Evolutionary conservation across 2,888 invertebrate genomes (phyloP).

Genomic region (Drosophila kanekoi): DNA sequence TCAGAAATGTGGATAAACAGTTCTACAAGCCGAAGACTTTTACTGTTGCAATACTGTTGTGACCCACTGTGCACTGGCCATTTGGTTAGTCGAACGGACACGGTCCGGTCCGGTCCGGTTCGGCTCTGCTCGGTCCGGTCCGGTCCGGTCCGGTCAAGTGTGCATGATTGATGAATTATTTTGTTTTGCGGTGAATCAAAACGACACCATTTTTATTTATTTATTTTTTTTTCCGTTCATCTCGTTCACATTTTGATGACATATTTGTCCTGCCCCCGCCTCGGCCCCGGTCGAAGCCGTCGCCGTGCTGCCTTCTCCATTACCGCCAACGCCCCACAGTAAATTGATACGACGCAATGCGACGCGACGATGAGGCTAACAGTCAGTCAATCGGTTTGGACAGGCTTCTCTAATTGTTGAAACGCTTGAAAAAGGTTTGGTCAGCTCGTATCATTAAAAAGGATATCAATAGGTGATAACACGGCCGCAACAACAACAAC

Average conservation of each 20-base stretch:
- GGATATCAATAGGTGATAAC: constrained; percentile 77
- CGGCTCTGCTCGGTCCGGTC: constrained; percentile 16
- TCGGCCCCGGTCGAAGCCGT: constrained; percentile 1
- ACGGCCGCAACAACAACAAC: constrained; percentile 43
- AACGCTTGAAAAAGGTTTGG: constrained; percentile 75
- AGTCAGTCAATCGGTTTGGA: constrained; percentile 42
- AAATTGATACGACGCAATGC: constrained; percentile 54
- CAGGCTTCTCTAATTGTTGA: constrained; percentile 64
- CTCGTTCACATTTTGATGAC: constrained; percentile 65
- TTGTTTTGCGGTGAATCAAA: constrained; percentile 80
- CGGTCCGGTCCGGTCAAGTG: constrained; percentile 70
- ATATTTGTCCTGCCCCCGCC: constrained; percentile 57
- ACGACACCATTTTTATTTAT: constrained; percentile 67
- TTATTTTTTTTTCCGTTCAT: constrained; percentile 9
- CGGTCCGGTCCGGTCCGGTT: constrained; percentile 9
- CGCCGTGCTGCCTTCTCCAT: constrained; percentile 47
- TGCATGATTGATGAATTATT: constrained; percentile 81
- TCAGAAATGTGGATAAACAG: too few relatives aligned
- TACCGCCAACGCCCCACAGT: constrained; percentile 45
- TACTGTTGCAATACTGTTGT: background rate
- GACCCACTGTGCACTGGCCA: constrained; percentile 41
- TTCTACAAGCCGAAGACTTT: background rate
- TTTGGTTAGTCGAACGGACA: constrained; percentile 32
- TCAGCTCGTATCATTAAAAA: constrained; percentile 70
- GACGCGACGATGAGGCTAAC: constrained; percentile 41